Base-by-base conservation (phyloP, 1,140 invertebrate species). In the Mycetomoellerius zeteki region DNA sequence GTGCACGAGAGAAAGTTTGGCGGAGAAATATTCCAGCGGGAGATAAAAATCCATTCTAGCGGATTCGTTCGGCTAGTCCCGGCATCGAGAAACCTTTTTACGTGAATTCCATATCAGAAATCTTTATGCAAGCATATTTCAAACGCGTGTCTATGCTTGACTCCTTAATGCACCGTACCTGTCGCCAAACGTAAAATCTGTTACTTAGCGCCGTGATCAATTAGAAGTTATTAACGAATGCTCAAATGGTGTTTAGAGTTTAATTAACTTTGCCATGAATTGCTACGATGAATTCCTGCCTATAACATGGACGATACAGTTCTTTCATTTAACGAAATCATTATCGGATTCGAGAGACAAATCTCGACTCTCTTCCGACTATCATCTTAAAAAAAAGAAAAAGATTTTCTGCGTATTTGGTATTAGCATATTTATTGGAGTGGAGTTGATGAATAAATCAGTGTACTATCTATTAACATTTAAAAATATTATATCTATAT, bases 1-100 rank as follows among this genome's bases (percentile, higher is more conserved):
- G 14, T 75, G 43, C 24, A 8, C 37, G 37, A 21, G 54, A 73
- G 56, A 73, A 84, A 84, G 54, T 84, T 75, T 3, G 67, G 67
- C 65, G 37, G 21, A 69, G 24, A 75, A 60, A 75, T 84, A 84
- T 84, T 84, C 80, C 80, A n/a, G 54, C 3, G 69, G n/a, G 52
- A 60, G 69, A 82, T 72, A 84, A 84, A 84, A 75, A 84, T 84
- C 69, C 54, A 60, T 27, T 75, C 37, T 60, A 47, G 37, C 27
- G 16, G 52, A 6, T 69, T 58, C 21, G 64, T 43, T 27, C 65
- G 65, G 27, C 47, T 33, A 21, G 50, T 54, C 64, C 8, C 30
- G 54, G 56, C 54, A 60, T 0, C 19, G 67, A 21, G 24, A 33
- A 75, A 73, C 47, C 37, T 14, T 84, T 75, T 84, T 75, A 62